Base-by-base conservation (phyloP, 2,113 vertebrate genomes). In the Piaya cayana region DNA sequence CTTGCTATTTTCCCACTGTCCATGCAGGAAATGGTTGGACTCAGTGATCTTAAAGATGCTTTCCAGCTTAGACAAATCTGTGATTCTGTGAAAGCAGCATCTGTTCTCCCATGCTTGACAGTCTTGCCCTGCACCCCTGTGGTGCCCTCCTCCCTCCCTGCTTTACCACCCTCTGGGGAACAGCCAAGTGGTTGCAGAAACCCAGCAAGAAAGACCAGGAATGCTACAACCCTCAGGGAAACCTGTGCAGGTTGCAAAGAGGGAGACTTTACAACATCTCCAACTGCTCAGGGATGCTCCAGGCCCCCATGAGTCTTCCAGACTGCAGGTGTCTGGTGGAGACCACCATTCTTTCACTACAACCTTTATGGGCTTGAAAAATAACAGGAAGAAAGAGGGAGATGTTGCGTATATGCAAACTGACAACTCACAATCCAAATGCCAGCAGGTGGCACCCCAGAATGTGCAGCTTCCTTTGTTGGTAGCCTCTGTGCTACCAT, bases 401-500 rank as follows among this genome's bases (percentile, higher is more conserved):
- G 1, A 1, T 53, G 49, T 71, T 30, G 27, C 15, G 1, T 11
- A 3, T 8, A 4, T 11, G n/a, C 25, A 8, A 53, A 23, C 43
- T 16, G 71, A 8, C n/a, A 6, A 11, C 23, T 59, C 18, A 20
- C 42, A 12, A 64, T 26, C 29, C 59, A 8, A 1, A 15, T 81
- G 82, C 91, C 94, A 50, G 96, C 58, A 97, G 95, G 83, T 95
- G 95, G 95, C 95, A 88, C 52, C 76, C 80, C 63, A 84, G 91
- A 78, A 93, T 91, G 83, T 12, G 23, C 76, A 55, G 82, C 67
- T 6, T 30, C 22, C 56, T 5, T 30, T 25, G 50, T 49, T 18
- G 1, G 1, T 5, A 30, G 59, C 32, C 76, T 59, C 50, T 22
- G 71, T 79, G 65, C 11, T 0, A 23, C 63, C 29, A 39, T 8